Base-by-base conservation (phyloP, 2,888 invertebrate species). In the Glaucopsyche alexis region DNA sequence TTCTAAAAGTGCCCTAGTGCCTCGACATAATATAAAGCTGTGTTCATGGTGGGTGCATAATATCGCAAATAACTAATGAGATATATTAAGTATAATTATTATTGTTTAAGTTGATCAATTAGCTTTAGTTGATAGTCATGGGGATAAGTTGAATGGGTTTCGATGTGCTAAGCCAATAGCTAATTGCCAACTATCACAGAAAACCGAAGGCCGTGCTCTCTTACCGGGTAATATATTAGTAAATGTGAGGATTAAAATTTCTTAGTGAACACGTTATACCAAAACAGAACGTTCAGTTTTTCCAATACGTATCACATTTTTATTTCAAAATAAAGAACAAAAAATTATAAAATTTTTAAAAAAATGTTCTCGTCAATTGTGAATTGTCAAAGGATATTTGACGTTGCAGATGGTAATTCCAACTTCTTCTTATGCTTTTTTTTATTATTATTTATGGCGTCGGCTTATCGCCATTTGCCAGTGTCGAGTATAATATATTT, bases 131-230 rank as follows among this genome's bases (percentile, higher is more conserved):
- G 29, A 13, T 67, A 14, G 69, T 69, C 16, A 69, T 29, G 69
- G 69, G 29, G n/a, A 47, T 69, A 19, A 47, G 14, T 29, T 69
- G 14, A 69, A 69, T 19, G 38, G 47, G 19, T 8, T 29, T 11
- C 13, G 29, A 65, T 5, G 29, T 6, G 29, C 69, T 29, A 47
- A 67, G 45, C 16, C 16, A 55, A 55, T 19, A 19, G 3, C 19
- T 55, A 29, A 55, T 55, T 7, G 14, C 69, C 29, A 69, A 49
- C 29, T 49, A 69, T 8, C 3, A 69, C 5, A 19, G 29, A 47
- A 45, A 69, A 29, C 13, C 49, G 49, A 69, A 69, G 29, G n/a
- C 47, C 69, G 47, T 69, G 47, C 69, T 49, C 49, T 69, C 69
- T 69, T 69, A 69, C 69, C 69, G 29, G 40, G 19, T 19, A 14